Conservation (phyloP, 2,797 vertebrate species). For the Sphaeramia orbicularis region DNA sequence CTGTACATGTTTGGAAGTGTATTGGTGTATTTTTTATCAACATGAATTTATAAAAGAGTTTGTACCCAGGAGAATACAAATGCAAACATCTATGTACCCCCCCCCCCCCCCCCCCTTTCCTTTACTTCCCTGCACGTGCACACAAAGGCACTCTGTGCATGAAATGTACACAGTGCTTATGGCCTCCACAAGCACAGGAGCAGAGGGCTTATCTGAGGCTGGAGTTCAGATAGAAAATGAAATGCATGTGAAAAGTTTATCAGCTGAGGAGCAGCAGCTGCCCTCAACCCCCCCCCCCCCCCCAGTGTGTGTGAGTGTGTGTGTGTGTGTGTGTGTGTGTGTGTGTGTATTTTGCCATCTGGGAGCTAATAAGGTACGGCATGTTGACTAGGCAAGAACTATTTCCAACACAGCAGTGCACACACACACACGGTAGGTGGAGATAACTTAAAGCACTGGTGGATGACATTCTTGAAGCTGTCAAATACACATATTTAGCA, state of each 20-base stretch:
- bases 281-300: too few relatives aligned
- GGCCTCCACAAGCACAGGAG: slow-evolving; percentile 20
- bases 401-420: slow-evolving; percentile 55
- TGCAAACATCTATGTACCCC: slow-evolving; percentile 27
- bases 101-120: slow-evolving; percentile 8
- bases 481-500: slow-evolving; percentile 21
- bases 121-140: slow-evolving; percentile 8
- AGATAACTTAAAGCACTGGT: slow-evolving; percentile 21
- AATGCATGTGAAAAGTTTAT: slow-evolving; percentile 71
- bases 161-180: slow-evolving; percentile 11
- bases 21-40: slow-evolving; percentile 17
- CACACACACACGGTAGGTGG: slow-evolving; percentile 4
- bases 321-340: slow-evolving; percentile 24
- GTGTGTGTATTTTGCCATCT: slow-evolving; percentile 60
- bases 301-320: slow-evolving; percentile 15
- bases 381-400: slow-evolving; percentile 56
- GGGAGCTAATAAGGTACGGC: slow-evolving; percentile 72
- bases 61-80: slow-evolving; percentile 40
- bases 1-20: too few relatives aligned
- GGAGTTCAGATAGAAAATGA: slow-evolving; percentile 54
- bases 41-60: slow-evolving; percentile 19
- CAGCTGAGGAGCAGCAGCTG: slow-evolving; percentile 67
- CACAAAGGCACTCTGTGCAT: slow-evolving; percentile 13
- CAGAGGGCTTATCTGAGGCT: slow-evolving; percentile 53
- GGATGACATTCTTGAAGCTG: slow-evolving; percentile 34